A percentile compares a stretch with the other conserved stretches of the same genome.
Evolutionary conservation across 2,797 vertebrate species (phyloP).

Genomic region (Staurois parvus): DNA sequence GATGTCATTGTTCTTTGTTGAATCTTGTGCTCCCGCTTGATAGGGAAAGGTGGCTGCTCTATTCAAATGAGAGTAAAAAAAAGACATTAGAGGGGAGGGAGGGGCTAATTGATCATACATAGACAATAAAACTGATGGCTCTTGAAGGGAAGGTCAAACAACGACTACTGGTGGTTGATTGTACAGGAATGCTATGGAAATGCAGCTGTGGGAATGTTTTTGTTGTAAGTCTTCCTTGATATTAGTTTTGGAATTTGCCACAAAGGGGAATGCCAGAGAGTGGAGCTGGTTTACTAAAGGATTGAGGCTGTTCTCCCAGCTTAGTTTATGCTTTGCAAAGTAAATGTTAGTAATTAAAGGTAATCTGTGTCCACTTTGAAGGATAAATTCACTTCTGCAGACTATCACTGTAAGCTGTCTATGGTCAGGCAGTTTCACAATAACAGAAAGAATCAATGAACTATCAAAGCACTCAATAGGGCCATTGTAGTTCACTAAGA

Average conservation of each 20-base stretch:
- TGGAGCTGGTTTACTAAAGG: too few species aligned
- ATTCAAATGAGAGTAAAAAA: conserved; percentile 93
- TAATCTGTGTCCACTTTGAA: too few species aligned
- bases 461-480: too few species aligned
- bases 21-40: conserved; percentile 91
- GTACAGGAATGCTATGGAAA: conserved; percentile 9
- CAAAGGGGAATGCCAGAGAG: neutral
- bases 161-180: conserved; percentile 55
- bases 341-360: too few species aligned
- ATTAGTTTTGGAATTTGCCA: conserved; percentile 14
- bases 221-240: neutral
- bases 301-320: too few species aligned
- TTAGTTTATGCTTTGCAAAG: too few species aligned
- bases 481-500: too few species aligned
- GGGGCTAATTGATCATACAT: conserved; percentile 87
- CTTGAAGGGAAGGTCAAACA: conserved; percentile 75
- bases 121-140: conserved; percentile 92
- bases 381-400: too few species aligned
- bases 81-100: conserved; percentile 72
- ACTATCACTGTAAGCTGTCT: too few species aligned
- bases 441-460: too few species aligned
- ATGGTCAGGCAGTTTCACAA: too few species aligned
- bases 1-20: conserved; percentile 90
- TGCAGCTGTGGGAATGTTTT: conserved; percentile 14
- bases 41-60: conserved; percentile 85